Percentiles rank a stretch among this genome's conserved stretches.
Evolutionary conservation across 2,797 vertebrate genomes (phyloP).

Genomic region (Gadopsis bispinosus): DNA sequence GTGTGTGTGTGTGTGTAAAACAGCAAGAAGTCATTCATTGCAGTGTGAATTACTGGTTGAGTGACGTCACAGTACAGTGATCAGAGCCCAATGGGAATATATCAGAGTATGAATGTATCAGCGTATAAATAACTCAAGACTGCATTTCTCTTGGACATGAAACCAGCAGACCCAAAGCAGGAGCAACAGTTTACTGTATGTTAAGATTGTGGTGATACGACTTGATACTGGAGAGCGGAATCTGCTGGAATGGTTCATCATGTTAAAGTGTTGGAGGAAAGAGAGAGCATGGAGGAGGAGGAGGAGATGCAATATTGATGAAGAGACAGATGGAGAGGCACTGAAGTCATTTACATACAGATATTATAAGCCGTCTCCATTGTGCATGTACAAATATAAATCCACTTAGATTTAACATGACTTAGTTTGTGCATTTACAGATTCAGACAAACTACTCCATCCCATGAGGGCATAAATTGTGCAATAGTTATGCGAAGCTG

Average conservation of each 20-base stretch:
- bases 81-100: conserved; percentile 21
- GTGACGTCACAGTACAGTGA: conserved; percentile 41
- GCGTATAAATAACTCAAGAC: conserved; percentile 13
- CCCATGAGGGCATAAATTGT: background rate
- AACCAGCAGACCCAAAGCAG: background rate
- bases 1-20: background rate
- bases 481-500: background rate
- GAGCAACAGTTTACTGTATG: conserved; percentile 3
- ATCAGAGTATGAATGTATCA: conserved; percentile 14
- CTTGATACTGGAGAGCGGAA: conserved; percentile 13
- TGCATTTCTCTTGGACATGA: background rate
- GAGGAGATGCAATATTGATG: background rate
- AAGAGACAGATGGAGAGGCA: conserved; percentile 12
- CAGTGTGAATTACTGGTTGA: conserved; percentile 44
- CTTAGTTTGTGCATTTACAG: too few species aligned
- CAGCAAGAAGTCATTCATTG: conserved; percentile 46
- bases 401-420: conserved; percentile 5
- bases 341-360: conserved; percentile 19
- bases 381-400: conserved; percentile 1
- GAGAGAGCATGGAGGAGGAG: background rate
- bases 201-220: background rate
- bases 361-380: background rate
- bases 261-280: conserved; percentile 5
- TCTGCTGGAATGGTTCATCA: background rate
- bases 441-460: background rate